Evolutionary conservation across 2,888 invertebrate genomes (phyloP), one percentile per base, ranked within the genome.

Genomic region (Epistrophe eligans): DNA sequence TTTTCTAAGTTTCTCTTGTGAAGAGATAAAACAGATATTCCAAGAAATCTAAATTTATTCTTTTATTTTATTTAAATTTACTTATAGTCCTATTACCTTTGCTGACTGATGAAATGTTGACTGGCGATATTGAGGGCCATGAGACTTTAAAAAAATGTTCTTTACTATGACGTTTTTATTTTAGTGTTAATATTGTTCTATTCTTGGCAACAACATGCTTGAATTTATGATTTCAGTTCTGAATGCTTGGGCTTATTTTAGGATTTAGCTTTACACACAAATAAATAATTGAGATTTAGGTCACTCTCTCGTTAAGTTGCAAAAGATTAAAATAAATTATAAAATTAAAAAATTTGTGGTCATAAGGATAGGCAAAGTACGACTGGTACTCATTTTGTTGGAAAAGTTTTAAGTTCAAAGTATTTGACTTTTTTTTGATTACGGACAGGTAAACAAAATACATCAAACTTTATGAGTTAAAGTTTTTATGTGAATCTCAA

Each of bases 1-100:
- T 50, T 50, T 67, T 67, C 35, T 50, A 11, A 48, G 17, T 19
- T 67, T 67, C 19, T 50, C 35, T 50, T 67, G 19, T 67, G 15
- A 7, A 67, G 35, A 38, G 67, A 48, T 66, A 66, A 35, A 48
- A 50, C 32, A 48, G n/a, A n/a, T 40, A 13, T 35, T 58, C 2
- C 10, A 58, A 32, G n/a, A 1, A 15, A 57, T 57, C n/a, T 24
- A 7, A 13, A 1, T 19, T 38, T 11, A 4, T 60, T n/a, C 17
- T 38, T 17, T 35, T 2, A 19, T 52, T 7, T 48, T n/a, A 15
- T 15, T 9, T 55, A 1, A 43, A 4, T 0, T 1, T 13, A 43
- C 13, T 15, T 43, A 7, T 13, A 43, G 5, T 15, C 2, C 11
- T 5, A 13, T 11, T 24, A 8, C 2, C 11, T 3, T 55, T 55